These are phyloP conservation scores for Seriola dumerili DNA, from an alignment of 2,113 vertebrate species.

Conservation along the genomic window DNA sequence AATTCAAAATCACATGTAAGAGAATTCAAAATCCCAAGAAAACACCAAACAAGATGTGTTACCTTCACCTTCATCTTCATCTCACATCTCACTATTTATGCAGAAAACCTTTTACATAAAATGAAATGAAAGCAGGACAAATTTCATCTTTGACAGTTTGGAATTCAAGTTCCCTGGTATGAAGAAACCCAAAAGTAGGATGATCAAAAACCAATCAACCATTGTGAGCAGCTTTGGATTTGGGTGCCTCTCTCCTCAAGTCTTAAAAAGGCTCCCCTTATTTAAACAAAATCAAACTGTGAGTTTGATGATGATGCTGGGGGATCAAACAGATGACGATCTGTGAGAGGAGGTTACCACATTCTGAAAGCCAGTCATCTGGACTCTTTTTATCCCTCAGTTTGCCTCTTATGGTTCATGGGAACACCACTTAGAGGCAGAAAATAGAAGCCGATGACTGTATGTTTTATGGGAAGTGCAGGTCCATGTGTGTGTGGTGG, in stretches of 20 bases:
- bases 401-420: constrained; percentile 42
- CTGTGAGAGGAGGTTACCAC: constrained; percentile 27
- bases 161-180: constrained; percentile 7
- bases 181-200: constrained; percentile 13
- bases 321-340: constrained; percentile 35
- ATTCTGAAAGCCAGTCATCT: constrained; percentile 12
- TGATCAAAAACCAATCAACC: constrained; percentile 19
- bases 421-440: constrained; percentile 10
- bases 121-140: constrained; percentile 27
- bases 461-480: constrained; percentile 17
- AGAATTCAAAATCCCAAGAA: constrained; percentile 23
- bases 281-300: constrained; percentile 40
- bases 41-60: constrained; percentile 7
- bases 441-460: constrained; percentile 35
- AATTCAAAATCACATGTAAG: background rate
- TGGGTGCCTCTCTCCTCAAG: constrained; percentile 6
- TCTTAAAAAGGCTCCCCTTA: constrained; percentile 15
- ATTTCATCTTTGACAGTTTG: constrained; percentile 4
- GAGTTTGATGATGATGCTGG: constrained; percentile 32
- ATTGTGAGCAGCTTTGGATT: background rate
- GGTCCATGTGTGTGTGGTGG: constrained; percentile 4
- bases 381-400: constrained; percentile 29
- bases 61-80: constrained; percentile 24
- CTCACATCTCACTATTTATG: background rate
- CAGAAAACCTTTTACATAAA: background rate